phyloP scores from a whole-genome alignment of 2,888 invertebrate genomes.

The Callimorpha dominula region DNA sequence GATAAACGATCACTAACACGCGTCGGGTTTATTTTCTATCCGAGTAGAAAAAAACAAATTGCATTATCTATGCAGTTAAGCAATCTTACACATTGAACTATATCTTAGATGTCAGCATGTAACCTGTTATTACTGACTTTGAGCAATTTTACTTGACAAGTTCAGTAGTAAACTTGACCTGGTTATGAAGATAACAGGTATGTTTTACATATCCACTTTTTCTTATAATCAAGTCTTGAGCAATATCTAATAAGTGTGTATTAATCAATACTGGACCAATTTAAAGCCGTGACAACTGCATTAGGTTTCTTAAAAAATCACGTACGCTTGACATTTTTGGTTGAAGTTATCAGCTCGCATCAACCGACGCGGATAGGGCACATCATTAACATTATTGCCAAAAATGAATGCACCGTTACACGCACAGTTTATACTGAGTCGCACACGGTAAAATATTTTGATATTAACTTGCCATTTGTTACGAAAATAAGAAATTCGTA shows the following conservation, averaged over 20 bases:
- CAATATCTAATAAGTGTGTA: conserved; percentile 8
- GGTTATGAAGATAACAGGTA: conserved; percentile 19
- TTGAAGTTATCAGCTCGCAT: not conserved
- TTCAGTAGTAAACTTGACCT: conserved; percentile 40
- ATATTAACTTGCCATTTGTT: not conserved
- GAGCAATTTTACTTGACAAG: conserved; percentile 27
- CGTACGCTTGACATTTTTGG: not conserved
- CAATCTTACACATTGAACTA: not conserved
- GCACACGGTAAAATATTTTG: not conserved
- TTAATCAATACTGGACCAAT: not conserved
- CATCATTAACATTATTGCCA: not conserved
- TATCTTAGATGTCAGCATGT: not conserved
- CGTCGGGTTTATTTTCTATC: too few species aligned
- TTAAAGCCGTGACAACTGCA: not conserved
- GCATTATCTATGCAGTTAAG: not conserved
- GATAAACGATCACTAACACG: not conserved
- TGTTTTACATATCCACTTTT: conserved; percentile 12
- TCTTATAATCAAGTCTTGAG: conserved; percentile 7
- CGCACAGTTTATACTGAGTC: not conserved
- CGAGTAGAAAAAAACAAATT: not conserved
- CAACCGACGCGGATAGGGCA: not conserved
- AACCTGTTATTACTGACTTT: conserved; percentile 31
- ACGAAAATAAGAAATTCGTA: too few species aligned
- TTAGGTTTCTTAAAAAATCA: not conserved
- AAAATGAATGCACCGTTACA: not conserved